Conservation (phyloP, 2,888 invertebrate species). For the Pseudolycoriella hygida region DNA sequence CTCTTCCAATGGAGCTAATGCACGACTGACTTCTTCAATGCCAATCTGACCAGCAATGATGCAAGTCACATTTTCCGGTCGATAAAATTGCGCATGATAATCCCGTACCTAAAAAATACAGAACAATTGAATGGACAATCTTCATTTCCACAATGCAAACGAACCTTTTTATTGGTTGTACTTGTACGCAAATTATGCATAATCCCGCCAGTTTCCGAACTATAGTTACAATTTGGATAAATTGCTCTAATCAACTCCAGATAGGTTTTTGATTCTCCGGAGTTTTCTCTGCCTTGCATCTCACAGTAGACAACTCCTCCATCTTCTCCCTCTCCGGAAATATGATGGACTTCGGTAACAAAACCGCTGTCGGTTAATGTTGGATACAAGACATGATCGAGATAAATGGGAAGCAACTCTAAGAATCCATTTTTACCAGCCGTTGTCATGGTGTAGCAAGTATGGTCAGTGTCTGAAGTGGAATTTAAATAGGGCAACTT, state of each 20-base stretch:
- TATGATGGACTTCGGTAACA: slow-evolving; percentile 80
- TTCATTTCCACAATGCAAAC: background rate
- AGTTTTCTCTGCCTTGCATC: slow-evolving; percentile 76
- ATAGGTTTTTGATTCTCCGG: slow-evolving; percentile 53
- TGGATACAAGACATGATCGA: slow-evolving; percentile 79
- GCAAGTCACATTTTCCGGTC: slow-evolving; percentile 72
- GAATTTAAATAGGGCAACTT: background rate
- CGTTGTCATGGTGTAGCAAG: slow-evolving; percentile 76
- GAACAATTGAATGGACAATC: background rate
- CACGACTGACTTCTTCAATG: slow-evolving; percentile 54
- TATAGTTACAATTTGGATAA: slow-evolving; percentile 72
- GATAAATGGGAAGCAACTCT: slow-evolving; percentile 72
- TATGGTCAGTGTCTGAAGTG: slow-evolving; percentile 57
- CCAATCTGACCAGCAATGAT: slow-evolving; percentile 69
- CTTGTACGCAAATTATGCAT: slow-evolving; percentile 68
- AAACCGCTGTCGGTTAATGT: slow-evolving; percentile 56
- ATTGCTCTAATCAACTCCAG: slow-evolving; percentile 45
- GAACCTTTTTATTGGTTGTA: slow-evolving; percentile 63
- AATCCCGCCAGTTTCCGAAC: slow-evolving; percentile 69
- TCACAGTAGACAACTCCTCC: slow-evolving; percentile 93
- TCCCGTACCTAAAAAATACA: slow-evolving; percentile 40
- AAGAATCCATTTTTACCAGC: slow-evolving; percentile 77
- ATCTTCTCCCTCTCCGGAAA: slow-evolving; percentile 74
- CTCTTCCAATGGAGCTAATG: slow-evolving; percentile 30
- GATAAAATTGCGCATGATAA: slow-evolving; percentile 74